Base-by-base conservation (phyloP, 2,888 invertebrate genomes). In the Pasiphila rectangulata region DNA sequence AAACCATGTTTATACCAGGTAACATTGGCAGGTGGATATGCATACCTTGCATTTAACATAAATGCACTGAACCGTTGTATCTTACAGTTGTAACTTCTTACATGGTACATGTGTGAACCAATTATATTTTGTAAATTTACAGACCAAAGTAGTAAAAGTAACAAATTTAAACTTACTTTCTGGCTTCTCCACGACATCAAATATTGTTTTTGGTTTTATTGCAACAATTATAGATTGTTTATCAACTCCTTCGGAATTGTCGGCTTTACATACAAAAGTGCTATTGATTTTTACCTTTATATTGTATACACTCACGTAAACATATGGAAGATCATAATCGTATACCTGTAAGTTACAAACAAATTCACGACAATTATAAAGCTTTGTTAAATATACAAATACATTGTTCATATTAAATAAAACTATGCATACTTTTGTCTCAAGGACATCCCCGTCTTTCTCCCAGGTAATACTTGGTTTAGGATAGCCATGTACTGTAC, bases 391-490 rank as follows among this genome's bases (percentile, higher is more conserved):
- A 21, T 1, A 21, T 1, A 6, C 4, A 21, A 2, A 6, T 6
- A 21, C 2, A 6, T 21, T 4, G 25, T n/a, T n/a, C n/a, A 25
- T 2, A 25, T 2, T 25, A 6, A 25, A 25, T 12, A 12, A 9
- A 25, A 10, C 24, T 24, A 23, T 23, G 9, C 40, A 30, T 30
- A 41, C 46, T 10, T 36, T 15, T 6, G 30, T 41, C n/a, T 46
- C 41, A 19, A 46, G 21, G 35, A 40, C 16, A 4, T 4, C 20
- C 3, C 46, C 46, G n/a, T 41, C 10, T 13, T 20, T 37, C 10
- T 41, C 30, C 46, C 41, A 47, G 3, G 46, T 42, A 4, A 47
- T 47, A 13, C 10, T 27, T 20, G 46, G 46, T 16, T 36, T 41
- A 1, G 46, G 46, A 23, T 25, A 47, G 5, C 41, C 46, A 1